Evolutionary conservation across 37 sponge, comb jelly and placozoan genomes (phyloP).

Genomic region (Dysidea cf. avara): DNA sequence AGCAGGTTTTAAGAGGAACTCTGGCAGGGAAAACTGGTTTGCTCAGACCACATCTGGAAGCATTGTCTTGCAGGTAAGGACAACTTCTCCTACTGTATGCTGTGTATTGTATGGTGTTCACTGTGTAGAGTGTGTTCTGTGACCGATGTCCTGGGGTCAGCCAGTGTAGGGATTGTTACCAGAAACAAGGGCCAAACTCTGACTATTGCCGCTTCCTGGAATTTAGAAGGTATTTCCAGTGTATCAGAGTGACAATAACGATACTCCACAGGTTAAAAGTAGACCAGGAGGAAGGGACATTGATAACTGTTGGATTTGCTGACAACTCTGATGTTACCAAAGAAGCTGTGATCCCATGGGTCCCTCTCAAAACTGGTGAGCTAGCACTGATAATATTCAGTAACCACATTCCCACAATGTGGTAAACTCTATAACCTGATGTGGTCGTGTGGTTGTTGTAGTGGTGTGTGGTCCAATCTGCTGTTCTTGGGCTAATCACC

Average conservation of each 20-base stretch:
- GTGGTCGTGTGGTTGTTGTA: constrained; percentile 8
- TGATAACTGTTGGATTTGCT: constrained; percentile 56
- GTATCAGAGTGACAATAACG: not conserved
- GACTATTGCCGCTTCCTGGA: constrained; percentile 70
- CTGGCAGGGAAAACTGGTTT: not conserved
- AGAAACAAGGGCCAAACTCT: constrained; percentile 26
- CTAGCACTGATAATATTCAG: not conserved
- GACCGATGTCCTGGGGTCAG: constrained; percentile 62
- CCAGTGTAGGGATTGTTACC: constrained; percentile 62
- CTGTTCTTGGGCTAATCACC: not conserved
- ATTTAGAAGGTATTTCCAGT: constrained; percentile 58
- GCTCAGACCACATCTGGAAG: not conserved
- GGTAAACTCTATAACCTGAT: not conserved
- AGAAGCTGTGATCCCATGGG: constrained; percentile 71
- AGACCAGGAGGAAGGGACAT: constrained; percentile 19
- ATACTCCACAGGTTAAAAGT: constrained; percentile 27
- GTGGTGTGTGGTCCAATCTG: not conserved
- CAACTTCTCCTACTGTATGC: not conserved
- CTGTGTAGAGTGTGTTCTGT: constrained; percentile 64
- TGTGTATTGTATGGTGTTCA: not conserved
- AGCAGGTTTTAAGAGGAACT: constrained; percentile 72
- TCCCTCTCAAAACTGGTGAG: constrained; percentile 69
- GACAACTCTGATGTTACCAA: constrained; percentile 44
- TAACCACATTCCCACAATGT: not conserved
- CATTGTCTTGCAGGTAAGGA: not conserved